Evolutionary conservation across 2,113 vertebrate species (phyloP).

Genomic region (Aptenodytes forsteri): DNA sequence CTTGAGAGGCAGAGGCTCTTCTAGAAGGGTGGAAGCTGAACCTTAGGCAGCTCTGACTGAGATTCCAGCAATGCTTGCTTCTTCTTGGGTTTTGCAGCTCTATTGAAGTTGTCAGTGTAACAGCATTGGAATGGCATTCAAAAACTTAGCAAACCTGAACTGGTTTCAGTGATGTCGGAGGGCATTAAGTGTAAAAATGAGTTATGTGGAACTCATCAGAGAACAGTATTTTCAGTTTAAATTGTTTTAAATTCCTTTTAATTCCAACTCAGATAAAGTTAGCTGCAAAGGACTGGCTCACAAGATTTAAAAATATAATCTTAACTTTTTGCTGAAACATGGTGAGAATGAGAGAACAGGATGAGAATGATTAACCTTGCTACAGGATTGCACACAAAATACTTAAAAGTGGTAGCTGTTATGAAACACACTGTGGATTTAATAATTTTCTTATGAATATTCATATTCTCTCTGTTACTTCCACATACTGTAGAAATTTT

Average conservation of each 20-base stretch:
- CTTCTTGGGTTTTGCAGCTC: background rate
- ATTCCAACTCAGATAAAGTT: background rate
- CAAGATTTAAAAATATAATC: background rate
- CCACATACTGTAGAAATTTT: background rate
- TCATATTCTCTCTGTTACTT: background rate
- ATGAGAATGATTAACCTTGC: background rate
- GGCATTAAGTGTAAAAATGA: background rate
- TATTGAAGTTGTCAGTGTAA: background rate
- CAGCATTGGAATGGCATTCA: background rate
- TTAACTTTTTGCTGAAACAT: background rate
- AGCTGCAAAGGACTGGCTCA: background rate
- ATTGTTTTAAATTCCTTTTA: background rate
- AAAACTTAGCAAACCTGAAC: background rate
- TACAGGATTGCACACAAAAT: background rate
- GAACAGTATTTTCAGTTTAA: background rate
- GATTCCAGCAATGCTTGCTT: background rate
- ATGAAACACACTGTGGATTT: background rate
- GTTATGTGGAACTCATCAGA: background rate
- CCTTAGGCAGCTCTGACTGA: background rate
- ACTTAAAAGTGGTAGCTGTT: background rate
- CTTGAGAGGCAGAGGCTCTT: background rate
- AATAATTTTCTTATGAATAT: background rate
- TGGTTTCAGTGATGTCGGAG: background rate
- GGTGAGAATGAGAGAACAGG: background rate
- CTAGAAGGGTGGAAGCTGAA: background rate